Conservation (phyloP, 1,140 invertebrate genomes). For the Bombus sibiricus region DNA sequence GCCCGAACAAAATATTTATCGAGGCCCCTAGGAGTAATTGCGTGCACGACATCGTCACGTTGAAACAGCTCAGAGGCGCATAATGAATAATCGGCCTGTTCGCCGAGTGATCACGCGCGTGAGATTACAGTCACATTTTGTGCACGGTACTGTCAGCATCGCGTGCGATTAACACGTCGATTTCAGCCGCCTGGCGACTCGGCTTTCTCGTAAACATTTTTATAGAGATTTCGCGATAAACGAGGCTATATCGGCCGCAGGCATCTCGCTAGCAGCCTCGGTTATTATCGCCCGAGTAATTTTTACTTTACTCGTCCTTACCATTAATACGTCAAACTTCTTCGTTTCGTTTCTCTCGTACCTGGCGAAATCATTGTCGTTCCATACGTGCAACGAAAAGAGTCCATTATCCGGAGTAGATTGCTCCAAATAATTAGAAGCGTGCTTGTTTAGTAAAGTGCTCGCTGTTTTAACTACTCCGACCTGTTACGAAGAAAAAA, state of each 20-base stretch:
- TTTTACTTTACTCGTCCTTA: slow-evolving; percentile 16
- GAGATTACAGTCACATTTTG: slow-evolving; percentile 63
- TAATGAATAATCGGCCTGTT: slow-evolving; percentile 64
- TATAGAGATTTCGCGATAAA: slow-evolving; percentile 42
- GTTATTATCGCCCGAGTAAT: slow-evolving; percentile 20
- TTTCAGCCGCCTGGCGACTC: slow-evolving; percentile 17
- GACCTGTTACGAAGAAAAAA: background rate
- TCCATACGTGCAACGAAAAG: background rate
- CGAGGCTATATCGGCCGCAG: slow-evolving; percentile 3
- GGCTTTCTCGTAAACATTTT: slow-evolving; percentile 42
- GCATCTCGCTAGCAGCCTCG: background rate
- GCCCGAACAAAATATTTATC: slow-evolving; percentile 65
- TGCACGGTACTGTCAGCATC: slow-evolving; percentile 43
- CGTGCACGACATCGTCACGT: slow-evolving; percentile 57
- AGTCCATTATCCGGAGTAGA: slow-evolving; percentile 11
- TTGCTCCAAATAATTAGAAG: slow-evolving; percentile 17
- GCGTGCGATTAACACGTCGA: slow-evolving; percentile 60
- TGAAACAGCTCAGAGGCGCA: slow-evolving; percentile 29
- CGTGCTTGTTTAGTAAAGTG: background rate
- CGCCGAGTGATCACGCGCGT: slow-evolving; percentile 50
- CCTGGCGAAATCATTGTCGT: background rate
- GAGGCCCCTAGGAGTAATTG: slow-evolving; percentile 59
- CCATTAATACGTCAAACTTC: slow-evolving; percentile 25
- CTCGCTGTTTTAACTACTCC: background rate
- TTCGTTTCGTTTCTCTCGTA: slow-evolving; percentile 6